Percentiles rank a stretch among this genome's conserved stretches.
Evolutionary conservation across 2,888 invertebrate genomes (phyloP).

Genomic region (Melanchra persicariae): DNA sequence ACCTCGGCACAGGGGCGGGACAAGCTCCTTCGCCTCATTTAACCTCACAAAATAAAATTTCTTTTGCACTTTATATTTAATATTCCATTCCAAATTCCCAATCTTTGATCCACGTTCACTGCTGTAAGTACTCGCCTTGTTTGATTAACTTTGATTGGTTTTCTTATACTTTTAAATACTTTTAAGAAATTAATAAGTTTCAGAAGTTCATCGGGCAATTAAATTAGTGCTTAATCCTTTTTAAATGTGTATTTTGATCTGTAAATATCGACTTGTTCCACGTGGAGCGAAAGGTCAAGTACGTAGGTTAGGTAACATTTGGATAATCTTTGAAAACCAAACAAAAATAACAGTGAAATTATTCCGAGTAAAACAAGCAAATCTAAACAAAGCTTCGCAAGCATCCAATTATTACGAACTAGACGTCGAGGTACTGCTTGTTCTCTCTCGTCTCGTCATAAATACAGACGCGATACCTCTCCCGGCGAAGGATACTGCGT

Average conservation of each 20-base stretch:
- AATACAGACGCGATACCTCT: constrained; percentile 1
- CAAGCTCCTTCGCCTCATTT: constrained; percentile 3
- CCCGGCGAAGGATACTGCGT: constrained; percentile 12
- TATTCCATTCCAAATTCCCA: constrained; percentile 22
- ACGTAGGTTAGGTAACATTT: neutral
- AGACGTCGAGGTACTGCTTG: no score
- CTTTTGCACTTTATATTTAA: constrained; percentile 32
- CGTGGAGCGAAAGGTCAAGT: neutral
- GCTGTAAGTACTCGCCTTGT: constrained; percentile 14
- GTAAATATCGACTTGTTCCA: neutral
- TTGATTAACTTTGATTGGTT: constrained; percentile 41
- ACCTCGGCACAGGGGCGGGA: neutral
- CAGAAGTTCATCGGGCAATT: constrained; percentile 14
- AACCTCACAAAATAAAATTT: constrained; percentile 28
- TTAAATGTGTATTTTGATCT: neutral
- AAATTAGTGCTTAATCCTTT: constrained; percentile 16
- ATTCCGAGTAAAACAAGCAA: neutral
- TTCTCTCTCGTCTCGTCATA: neutral
- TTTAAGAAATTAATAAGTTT: constrained; percentile 35
- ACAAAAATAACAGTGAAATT: neutral
- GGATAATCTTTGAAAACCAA: neutral
- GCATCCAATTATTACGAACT: no score
- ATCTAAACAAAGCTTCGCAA: neutral
- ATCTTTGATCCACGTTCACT: constrained; percentile 29
- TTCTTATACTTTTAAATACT: constrained; percentile 24